Base-by-base conservation (phyloP, 2,888 invertebrate genomes). In the Rhamnusium bicolor region DNA sequence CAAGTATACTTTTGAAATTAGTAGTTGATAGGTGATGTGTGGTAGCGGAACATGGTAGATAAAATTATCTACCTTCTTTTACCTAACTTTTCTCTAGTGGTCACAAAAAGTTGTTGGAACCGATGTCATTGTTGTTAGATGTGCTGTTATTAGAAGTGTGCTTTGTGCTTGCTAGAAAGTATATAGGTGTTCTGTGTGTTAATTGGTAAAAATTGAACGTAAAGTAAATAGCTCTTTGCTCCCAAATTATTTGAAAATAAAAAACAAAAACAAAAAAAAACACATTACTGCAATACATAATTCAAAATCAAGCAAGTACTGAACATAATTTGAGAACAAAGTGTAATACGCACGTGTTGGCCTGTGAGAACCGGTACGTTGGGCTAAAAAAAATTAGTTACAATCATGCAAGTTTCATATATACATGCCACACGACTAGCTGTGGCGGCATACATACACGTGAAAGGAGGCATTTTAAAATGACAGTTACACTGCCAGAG, bases 401-500 rank as follows among this genome's bases (percentile, higher is more conserved):
- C 79, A 84, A 82, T 79, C 83, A 84, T 84, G 84, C 83, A 84
- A 79, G 77, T 79, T 82, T 75, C 80, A 81, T 82, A 84, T 83
- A 83, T 83, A 84, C 85, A 86, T 86, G 84, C 85, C 85, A 86
- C 84, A 83, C 84, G 80, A 81, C 74, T 81, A 77, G 83, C 84
- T 83, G 86, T 86, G 86, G 86, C 85, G 79, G 85, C 85, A 86
- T 86, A 86, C 85, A 86, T 85, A 86, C 86, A 86, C 80, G 85
- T 85, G 83, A 85, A 82, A 80, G 80, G 79, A 84, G 85, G 84
- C 84, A 86, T 84, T 86, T 83, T 81, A 80, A 78, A 82, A 79
- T 81, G 82, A 75, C 74, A 74, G 83, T 82, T 81, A 80, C 80
- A 85, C 85, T 86, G 87, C 85, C 86, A 85, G 85, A 87, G 86